These are phyloP conservation scores for Corella eumyota DNA, from an alignment of 23 tunicate species.

Conservation along the genomic window DNA sequence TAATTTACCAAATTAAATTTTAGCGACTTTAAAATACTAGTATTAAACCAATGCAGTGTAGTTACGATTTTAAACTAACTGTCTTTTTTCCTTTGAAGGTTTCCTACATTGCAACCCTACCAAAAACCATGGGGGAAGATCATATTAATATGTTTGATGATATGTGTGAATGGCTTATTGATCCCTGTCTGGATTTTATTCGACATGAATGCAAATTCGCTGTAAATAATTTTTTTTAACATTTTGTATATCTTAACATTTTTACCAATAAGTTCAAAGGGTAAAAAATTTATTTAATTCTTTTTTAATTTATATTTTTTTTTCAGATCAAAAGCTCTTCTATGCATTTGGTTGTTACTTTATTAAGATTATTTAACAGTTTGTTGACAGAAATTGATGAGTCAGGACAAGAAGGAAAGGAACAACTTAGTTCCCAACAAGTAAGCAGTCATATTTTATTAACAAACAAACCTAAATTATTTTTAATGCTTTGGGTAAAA, in stretches of 20 bases:
- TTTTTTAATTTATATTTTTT: background rate
- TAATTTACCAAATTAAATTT: background rate
- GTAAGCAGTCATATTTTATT: too few relatives aligned
- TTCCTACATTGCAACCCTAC: slow-evolving; percentile 88
- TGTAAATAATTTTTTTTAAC: slow-evolving; percentile 19
- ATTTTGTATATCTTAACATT: background rate
- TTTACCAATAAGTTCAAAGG: background rate
- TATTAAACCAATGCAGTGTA: too few relatives aligned
- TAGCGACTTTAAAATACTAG: background rate
- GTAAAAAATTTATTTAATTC: background rate
- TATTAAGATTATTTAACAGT: slow-evolving; percentile 43
- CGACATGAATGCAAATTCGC: slow-evolving; percentile 71
- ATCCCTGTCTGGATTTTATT: slow-evolving; percentile 78
- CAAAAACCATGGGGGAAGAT: slow-evolving; percentile 49
- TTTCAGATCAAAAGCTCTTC: slow-evolving; percentile 63
- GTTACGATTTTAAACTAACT: background rate
- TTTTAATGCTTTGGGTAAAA: too few relatives aligned
- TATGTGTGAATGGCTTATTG: slow-evolving; percentile 85
- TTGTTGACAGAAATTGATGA: slow-evolving; percentile 58
- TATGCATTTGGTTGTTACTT: slow-evolving; percentile 62
- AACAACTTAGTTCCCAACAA: slow-evolving; percentile 74
- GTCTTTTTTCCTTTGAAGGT: slow-evolving; percentile 10
- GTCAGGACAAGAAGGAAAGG: slow-evolving; percentile 43
- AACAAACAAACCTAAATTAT: background rate
- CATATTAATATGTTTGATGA: slow-evolving; percentile 75